phyloP scores from a whole-genome alignment of 2,113 vertebrate genomes.

The Indri indri region DNA sequence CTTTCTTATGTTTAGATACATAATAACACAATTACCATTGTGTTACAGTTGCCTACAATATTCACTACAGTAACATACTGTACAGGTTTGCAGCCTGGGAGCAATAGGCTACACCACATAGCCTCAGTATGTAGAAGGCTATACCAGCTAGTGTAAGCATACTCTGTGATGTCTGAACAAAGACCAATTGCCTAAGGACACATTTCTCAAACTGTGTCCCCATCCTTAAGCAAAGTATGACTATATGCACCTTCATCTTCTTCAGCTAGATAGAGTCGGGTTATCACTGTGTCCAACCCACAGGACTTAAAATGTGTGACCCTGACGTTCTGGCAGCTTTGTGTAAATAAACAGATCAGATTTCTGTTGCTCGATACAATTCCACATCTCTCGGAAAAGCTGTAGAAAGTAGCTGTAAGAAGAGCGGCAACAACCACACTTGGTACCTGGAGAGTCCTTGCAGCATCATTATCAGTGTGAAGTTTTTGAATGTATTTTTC shows the following conservation, averaged over 20 bases:
- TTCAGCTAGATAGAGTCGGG: neutral
- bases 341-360: neutral
- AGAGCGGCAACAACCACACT: neutral
- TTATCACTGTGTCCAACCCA: neutral
- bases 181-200: neutral
- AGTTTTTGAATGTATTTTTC: conserved; percentile 3
- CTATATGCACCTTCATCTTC: neutral
- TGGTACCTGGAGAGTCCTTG: neutral
- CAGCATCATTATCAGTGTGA: neutral
- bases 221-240: neutral
- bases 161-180: neutral
- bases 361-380: neutral
- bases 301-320: neutral
- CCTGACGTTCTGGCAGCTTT: neutral
- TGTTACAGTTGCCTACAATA: neutral
- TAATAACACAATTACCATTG: neutral
- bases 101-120: neutral
- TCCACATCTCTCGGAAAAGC: neutral
- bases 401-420: neutral
- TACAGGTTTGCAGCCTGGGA: neutral
- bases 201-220: neutral
- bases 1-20: neutral
- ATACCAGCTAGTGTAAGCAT: neutral
- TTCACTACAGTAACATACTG: neutral
- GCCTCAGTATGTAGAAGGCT: neutral